These are phyloP conservation scores for Balaenoptera acutorostrata DNA, from an alignment of 2,113 vertebrate genomes.

Conservation along the genomic window DNA sequence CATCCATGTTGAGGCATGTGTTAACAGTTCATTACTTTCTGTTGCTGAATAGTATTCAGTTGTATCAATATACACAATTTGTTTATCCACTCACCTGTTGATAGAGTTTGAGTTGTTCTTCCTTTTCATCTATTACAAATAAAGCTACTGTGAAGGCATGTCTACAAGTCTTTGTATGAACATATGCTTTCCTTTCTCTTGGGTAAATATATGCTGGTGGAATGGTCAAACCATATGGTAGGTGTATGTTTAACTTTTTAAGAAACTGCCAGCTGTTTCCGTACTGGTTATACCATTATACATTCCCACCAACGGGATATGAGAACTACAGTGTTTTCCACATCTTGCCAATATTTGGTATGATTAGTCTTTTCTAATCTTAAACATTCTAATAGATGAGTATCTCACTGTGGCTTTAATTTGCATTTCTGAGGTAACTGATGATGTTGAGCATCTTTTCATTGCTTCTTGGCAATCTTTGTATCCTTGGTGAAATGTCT, in stretches of 20 bases:
- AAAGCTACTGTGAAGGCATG: neutral
- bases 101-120: neutral
- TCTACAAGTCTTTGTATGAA: neutral
- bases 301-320: neutral
- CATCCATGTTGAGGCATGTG: neutral
- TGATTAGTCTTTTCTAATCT: neutral
- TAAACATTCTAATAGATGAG: neutral
- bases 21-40: neutral
- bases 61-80: neutral
- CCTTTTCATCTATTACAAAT: neutral
- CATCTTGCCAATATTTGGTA: neutral
- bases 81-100: neutral
- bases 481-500: neutral
- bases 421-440: neutral
- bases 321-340: neutral
- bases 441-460: neutral
- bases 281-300: neutral
- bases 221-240: neutral
- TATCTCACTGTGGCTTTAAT: neutral
- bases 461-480: neutral
- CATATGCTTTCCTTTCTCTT: neutral
- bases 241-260: conserved; percentile 12
- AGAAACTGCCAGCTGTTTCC: neutral
- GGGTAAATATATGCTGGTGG: neutral
- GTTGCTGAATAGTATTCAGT: neutral